phyloP scores from a whole-genome alignment of 2,888 invertebrate genomes.

The Idaea dimidiata region DNA sequence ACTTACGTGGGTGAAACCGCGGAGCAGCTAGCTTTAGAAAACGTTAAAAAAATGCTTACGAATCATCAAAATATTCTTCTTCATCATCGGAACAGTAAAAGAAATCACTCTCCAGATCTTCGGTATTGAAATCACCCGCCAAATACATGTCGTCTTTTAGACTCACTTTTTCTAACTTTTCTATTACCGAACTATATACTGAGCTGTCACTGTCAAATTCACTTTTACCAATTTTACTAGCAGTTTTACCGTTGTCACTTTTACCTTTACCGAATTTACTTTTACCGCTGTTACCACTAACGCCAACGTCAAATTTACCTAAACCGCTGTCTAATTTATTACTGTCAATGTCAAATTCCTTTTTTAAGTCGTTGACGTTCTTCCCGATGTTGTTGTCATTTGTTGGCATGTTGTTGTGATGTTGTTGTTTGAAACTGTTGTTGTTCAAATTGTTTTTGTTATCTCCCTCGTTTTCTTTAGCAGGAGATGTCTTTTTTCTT shows the following conservation, averaged over 20 bases:
- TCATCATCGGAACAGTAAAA: constrained; percentile 62
- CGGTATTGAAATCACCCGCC: constrained; percentile 57
- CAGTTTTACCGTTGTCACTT: neutral
- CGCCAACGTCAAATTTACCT: neutral
- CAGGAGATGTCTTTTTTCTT: constrained; percentile 62
- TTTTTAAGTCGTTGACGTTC: constrained; percentile 60
- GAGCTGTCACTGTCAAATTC: constrained; percentile 35
- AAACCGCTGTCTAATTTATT: neutral
- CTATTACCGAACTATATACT: constrained; percentile 58
- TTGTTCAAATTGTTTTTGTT: neutral
- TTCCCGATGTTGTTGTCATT: constrained; percentile 47
- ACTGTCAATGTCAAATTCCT: constrained; percentile 35
- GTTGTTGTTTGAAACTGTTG: constrained; percentile 13
- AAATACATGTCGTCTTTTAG: constrained; percentile 65
- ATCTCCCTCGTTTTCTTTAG: constrained; percentile 46
- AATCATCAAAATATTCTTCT: constrained; percentile 59
- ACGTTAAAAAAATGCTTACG: constrained; percentile 42
- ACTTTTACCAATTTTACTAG: constrained; percentile 10
- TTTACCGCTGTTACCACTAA: neutral
- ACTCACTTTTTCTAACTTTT: constrained; percentile 63
- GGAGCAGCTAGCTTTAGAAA: no score
- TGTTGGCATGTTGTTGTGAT: constrained; percentile 39
- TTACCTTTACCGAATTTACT: neutral
- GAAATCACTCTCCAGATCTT: constrained; percentile 59
- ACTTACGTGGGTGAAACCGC: neutral